Percentiles rank a stretch among this genome's conserved stretches.
These are phyloP conservation scores for Sminthopsis crassicaudata DNA, from an alignment of 2,113 vertebrate genomes.

Conservation along the genomic window DNA sequence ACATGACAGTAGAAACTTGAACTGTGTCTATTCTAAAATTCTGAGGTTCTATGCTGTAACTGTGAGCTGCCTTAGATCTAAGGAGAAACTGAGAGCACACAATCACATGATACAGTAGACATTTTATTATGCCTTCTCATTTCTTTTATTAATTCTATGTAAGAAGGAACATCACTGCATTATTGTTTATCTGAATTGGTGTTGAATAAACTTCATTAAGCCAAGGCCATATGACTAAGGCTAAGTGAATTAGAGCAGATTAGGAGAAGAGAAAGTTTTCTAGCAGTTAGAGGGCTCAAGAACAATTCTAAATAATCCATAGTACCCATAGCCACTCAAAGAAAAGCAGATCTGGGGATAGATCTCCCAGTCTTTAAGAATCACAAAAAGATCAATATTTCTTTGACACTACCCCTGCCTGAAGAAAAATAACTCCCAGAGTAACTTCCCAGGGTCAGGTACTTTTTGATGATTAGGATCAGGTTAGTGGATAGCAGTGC, in stretches of 20 bases:
- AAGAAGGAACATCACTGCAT: not conserved
- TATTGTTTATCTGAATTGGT: not conserved
- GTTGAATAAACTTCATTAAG: not conserved
- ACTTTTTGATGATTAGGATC: not conserved
- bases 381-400: not conserved
- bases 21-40: not conserved
- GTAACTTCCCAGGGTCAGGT: not conserved
- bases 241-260: not conserved
- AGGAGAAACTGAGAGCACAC: not conserved
- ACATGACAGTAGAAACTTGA: conserved; percentile 45
- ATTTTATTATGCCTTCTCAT: not conserved
- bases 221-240: not conserved
- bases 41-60: not conserved
- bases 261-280: not conserved
- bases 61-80: too few species aligned
- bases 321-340: not conserved
- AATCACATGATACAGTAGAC: not conserved
- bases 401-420: not conserved
- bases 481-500: not conserved
- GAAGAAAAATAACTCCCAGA: not conserved
- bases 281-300: not conserved
- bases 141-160: not conserved
- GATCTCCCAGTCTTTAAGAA: not conserved
- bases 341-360: not conserved
- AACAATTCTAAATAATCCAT: not conserved